Evolutionary conservation across 2,888 invertebrate species (phyloP), one percentile per base, ranked within the genome.

Genomic region (Lampropteryx suffumata): DNA sequence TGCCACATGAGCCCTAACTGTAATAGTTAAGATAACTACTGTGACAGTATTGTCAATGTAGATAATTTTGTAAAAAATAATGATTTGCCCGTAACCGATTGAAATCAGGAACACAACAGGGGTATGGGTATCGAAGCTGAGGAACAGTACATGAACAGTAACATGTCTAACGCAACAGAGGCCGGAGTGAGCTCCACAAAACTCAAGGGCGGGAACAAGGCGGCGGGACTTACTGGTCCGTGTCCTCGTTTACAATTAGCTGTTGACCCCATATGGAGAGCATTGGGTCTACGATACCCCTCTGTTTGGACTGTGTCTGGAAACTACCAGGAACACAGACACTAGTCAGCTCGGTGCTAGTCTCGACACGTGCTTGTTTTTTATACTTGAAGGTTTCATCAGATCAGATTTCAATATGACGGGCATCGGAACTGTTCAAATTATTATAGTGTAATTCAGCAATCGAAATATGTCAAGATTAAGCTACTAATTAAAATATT

Each of bases 181-280:
- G 48, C 45, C 55, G 54, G 55, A 74, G 78, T 73, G 76, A 75
- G 53, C 78, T 78, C 79, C 82, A 77, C 81, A 77, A 67, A 65
- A 21, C 21, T 68, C 65, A 71, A 51, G 42, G 55, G 50, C n/a
- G n/a, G n/a, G n/a, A 49, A 49, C 55, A 56, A 56, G 54, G 52
- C 54, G 75, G 71, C 76, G 52, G 57, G 79, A 96, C 97, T 96
- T 96, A 97, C 97, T 97, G 97, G 93, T 96, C 96, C 87, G 97
- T 96, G 93, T 97, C 97, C 95, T 97, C 97, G 95, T 96, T 97
- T 92, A 97, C 96, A 93, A 97, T 96, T 93, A 97, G 96, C 94
- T 97, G 97, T 93, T 97, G 97, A 92, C 97, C 97, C 97, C 97
- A 97, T 93, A 97, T 97, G 92, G 96, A 96, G 93, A 97, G 96